phyloP scores from a whole-genome alignment of 1,140 invertebrate species.

The Nebria ingens region DNA sequence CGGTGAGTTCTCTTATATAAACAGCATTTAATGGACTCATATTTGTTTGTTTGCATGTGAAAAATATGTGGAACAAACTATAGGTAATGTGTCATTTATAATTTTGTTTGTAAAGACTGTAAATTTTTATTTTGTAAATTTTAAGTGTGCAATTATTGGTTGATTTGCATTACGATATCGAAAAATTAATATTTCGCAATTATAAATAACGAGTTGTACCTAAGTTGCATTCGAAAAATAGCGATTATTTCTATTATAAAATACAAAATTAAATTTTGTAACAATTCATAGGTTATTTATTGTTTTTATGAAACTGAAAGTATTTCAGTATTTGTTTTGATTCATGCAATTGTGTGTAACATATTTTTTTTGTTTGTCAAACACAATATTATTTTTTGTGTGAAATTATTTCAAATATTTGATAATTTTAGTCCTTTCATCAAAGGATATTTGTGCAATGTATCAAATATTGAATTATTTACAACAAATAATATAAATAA shows the following conservation, averaged over 20 bases:
- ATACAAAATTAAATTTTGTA: constrained; percentile 2
- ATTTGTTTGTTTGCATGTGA: too few species aligned
- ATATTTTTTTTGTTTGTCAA: constrained; percentile 2
- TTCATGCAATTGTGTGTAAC: constrained; percentile 8
- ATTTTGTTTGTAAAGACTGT: too few species aligned
- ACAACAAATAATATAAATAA: too few species aligned
- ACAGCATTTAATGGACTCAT: too few species aligned
- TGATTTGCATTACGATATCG: too few species aligned
- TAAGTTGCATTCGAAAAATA: neutral
- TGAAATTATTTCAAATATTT: neutral
- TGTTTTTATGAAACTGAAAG: neutral
- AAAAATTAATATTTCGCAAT: too few species aligned
- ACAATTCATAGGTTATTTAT: constrained; percentile 1
- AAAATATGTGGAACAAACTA: too few species aligned
- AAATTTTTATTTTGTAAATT: too few species aligned
- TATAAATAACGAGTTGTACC: neutral
- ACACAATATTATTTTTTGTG: constrained; percentile 8
- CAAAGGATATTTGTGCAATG: constrained; percentile 1
- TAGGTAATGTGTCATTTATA: too few species aligned
- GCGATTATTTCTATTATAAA: neutral
- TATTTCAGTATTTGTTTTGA: neutral
- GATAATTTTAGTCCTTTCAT: neutral
- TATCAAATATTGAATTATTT: neutral
- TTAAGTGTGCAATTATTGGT: too few species aligned
- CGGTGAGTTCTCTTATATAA: too few species aligned